These are phyloP conservation scores for Napeogenes sylphis DNA, from an alignment of 2,888 invertebrate genomes.

Conservation along the genomic window DNA sequence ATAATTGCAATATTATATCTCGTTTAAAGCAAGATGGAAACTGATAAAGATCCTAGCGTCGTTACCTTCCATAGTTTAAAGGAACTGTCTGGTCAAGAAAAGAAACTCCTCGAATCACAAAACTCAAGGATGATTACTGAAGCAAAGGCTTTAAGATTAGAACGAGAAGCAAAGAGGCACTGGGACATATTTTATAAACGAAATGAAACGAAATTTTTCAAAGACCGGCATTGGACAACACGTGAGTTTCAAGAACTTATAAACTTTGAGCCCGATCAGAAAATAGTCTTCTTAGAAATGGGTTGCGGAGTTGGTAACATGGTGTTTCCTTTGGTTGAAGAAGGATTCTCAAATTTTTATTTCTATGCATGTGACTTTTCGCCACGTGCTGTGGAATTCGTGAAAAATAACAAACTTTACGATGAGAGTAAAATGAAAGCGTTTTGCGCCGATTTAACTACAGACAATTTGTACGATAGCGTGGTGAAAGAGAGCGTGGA, in stretches of 20 bases:
- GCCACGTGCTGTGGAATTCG: slow-evolving; percentile 90
- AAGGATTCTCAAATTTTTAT: slow-evolving; percentile 80
- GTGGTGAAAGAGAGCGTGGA: slow-evolving; percentile 79
- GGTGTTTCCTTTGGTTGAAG: slow-evolving; percentile 92
- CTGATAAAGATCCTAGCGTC: slow-evolving; percentile 51
- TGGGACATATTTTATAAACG: slow-evolving; percentile 99
- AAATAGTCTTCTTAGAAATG: slow-evolving; percentile 85
- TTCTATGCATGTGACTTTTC: slow-evolving; percentile 96
- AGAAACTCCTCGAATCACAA: slow-evolving; percentile 80
- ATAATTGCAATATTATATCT: not conserved
- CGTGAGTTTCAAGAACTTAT: slow-evolving; percentile 93
- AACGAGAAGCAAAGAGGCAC: slow-evolving; percentile 89
- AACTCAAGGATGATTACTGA: slow-evolving; percentile 78
- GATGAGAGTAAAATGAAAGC: slow-evolving; percentile 81
- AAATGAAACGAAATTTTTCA: slow-evolving; percentile 95
- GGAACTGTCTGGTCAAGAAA: slow-evolving; percentile 78
- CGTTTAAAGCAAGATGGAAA: slow-evolving; percentile 49
- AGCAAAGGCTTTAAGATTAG: slow-evolving; percentile 86
- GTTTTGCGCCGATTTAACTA: slow-evolving; percentile 91
- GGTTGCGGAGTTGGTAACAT: slow-evolving; percentile 99
- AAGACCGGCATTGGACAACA: slow-evolving; percentile 97
- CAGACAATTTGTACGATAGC: slow-evolving; percentile 79
- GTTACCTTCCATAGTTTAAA: slow-evolving; percentile 67
- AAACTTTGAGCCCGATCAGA: slow-evolving; percentile 71
- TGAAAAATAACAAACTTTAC: slow-evolving; percentile 83